These are phyloP conservation scores for Chelidonichthys spinosus DNA, from an alignment of 2,797 vertebrate genomes.

Conservation along the genomic window DNA sequence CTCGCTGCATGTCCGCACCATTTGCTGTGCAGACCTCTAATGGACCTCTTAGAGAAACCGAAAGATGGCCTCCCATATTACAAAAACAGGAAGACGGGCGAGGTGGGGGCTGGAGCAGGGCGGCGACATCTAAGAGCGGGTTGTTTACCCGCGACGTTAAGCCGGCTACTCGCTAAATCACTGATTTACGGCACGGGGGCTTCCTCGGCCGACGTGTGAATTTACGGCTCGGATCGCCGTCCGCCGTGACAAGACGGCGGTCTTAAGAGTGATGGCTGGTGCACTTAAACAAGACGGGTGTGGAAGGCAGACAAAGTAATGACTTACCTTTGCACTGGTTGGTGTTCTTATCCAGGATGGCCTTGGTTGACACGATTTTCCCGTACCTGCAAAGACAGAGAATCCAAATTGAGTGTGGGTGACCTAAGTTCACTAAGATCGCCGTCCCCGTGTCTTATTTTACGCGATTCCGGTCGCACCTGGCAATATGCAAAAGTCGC, in stretches of 20 bases:
- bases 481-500: conserved; percentile 67
- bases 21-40: conserved; percentile 44
- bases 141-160: conserved; percentile 52
- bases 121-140: conserved; percentile 33
- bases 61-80: conserved; percentile 43
- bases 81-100: conserved; percentile 45
- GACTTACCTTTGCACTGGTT: conserved; percentile 98
- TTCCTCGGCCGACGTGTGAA: conserved; percentile 54
- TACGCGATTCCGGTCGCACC: conserved; percentile 54
- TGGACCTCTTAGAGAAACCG: conserved; percentile 26
- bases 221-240: conserved; percentile 38
- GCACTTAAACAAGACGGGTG: conserved; percentile 32
- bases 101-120: conserved; percentile 1
- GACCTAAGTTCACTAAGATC: conserved; percentile 39
- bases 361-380: conserved; percentile 99
- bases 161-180: conserved; percentile 36
- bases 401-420: conserved; percentile 38
- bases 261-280: conserved; percentile 28
- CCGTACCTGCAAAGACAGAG: conserved; percentile 88
- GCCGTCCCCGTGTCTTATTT: conserved; percentile 37
- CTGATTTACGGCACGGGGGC: conserved; percentile 45
- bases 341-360: conserved; percentile 99
- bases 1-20: conserved; percentile 26
- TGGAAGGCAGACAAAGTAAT: conserved; percentile 19
- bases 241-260: conserved; percentile 35